phyloP scores from a whole-genome alignment of 2,888 invertebrate species.

The Altica lythri region DNA sequence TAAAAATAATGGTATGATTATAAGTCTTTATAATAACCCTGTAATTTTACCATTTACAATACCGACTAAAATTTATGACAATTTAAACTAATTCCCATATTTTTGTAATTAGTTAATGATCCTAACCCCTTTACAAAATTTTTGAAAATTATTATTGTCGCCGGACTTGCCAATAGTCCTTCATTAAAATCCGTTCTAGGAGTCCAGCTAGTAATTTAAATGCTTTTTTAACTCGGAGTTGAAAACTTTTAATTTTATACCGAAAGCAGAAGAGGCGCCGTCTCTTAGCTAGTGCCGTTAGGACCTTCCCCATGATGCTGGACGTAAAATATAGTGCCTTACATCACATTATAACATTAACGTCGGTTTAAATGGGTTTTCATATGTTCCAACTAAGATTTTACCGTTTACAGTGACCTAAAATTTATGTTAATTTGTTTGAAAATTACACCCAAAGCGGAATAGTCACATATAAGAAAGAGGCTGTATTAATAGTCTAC shows the following conservation, averaged over 20 bases:
- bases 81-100: constrained; percentile 11
- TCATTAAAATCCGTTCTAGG: constrained; percentile 19
- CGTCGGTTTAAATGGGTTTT: constrained; percentile 24
- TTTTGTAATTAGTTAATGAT: constrained; percentile 7
- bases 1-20: too few species aligned
- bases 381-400: constrained; percentile 28
- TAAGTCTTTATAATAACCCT: too few species aligned
- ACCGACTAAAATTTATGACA: background rate
- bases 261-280: constrained; percentile 24
- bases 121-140: constrained; percentile 2
- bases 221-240: constrained; percentile 9
- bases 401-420: constrained; percentile 28
- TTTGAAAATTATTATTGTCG: constrained; percentile 19
- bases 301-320: constrained; percentile 2
- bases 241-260: constrained; percentile 23
- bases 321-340: constrained; percentile 24
- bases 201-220: constrained; percentile 15
- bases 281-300: constrained; percentile 10
- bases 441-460: constrained; percentile 30
- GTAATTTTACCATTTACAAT: constrained; percentile 6
- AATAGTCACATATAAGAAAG: constrained; percentile 19
- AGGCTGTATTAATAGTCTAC: constrained; percentile 19
- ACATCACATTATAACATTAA: constrained; percentile 28
- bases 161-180: constrained; percentile 20
- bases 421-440: constrained; percentile 35